Evolutionary conservation across 2,888 invertebrate genomes (phyloP).

Genomic region (Leptinotarsa haldemani): DNA sequence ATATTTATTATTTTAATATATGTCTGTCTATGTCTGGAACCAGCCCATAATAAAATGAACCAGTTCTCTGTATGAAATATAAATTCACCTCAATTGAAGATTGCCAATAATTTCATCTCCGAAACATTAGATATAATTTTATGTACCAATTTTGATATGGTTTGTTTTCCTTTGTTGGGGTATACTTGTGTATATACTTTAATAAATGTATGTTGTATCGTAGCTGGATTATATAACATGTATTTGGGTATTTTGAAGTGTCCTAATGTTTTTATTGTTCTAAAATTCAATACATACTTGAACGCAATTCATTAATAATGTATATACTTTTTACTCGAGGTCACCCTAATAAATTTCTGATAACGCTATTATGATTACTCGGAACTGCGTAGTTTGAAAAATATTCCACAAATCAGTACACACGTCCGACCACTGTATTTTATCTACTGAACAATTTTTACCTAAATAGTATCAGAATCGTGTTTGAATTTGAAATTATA

Average conservation of each 20-base stretch:
- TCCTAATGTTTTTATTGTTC: neutral
- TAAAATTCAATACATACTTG: neutral
- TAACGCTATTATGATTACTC: conserved; percentile 4
- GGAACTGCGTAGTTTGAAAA: conserved; percentile 9
- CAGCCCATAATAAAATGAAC: no score
- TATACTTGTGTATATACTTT: no score
- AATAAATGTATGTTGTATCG: no score
- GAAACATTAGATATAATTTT: neutral
- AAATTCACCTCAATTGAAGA: no score
- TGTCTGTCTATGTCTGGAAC: no score
- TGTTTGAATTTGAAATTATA: neutral
- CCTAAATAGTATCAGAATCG: conserved; percentile 47
- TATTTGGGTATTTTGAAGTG: neutral
- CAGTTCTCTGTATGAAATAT: no score
- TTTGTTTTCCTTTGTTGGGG: neutral
- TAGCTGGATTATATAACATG: no score
- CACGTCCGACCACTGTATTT: neutral
- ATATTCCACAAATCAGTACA: conserved; percentile 3
- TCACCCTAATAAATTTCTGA: neutral
- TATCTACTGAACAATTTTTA: neutral
- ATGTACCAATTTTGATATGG: neutral
- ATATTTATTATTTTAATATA: no score
- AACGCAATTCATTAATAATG: neutral
- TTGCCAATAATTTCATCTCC: no score
- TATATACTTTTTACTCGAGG: conserved; percentile 3